These are phyloP conservation scores for Physella acuta DNA, from an alignment of 1,140 invertebrate genomes.

Conservation along the genomic window DNA sequence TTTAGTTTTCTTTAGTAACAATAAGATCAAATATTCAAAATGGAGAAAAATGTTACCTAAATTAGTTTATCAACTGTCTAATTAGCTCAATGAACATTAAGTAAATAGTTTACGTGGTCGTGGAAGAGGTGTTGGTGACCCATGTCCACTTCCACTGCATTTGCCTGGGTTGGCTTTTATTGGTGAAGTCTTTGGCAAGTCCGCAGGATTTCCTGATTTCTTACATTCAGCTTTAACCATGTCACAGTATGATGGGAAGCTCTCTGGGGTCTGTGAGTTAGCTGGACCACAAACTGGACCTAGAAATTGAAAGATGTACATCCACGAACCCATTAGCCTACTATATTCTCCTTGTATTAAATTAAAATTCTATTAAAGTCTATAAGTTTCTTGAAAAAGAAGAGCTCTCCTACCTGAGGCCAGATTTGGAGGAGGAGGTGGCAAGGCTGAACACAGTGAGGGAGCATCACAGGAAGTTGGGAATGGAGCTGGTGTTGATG, in stretches of 20 bases:
- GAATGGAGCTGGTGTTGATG: background rate
- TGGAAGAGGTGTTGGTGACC: background rate
- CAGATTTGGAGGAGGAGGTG: background rate
- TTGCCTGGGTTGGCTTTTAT: background rate
- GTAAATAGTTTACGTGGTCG: background rate
- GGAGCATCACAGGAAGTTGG: background rate
- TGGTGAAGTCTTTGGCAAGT: background rate
- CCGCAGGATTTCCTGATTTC: background rate
- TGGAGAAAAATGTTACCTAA: too few relatives aligned
- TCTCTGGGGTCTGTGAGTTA: background rate
- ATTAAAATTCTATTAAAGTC: too few relatives aligned
- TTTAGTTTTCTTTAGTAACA: too few relatives aligned
- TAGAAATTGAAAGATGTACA: conserved; percentile 1
- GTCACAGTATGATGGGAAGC: background rate
- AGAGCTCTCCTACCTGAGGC: background rate
- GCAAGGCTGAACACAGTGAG: background rate
- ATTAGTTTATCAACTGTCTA: too few relatives aligned
- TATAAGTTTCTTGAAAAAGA: too few relatives aligned
- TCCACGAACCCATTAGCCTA: too few relatives aligned
- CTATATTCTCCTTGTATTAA: too few relatives aligned
- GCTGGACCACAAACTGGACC: background rate
- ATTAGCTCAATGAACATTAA: too few relatives aligned
- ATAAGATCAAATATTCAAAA: background rate
- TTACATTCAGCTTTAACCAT: background rate
- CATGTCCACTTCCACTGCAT: background rate